Evolutionary conservation across 1,140 invertebrate genomes (phyloP), one percentile per base, ranked within the genome.

Genomic region (Listronotus oregonensis): DNA sequence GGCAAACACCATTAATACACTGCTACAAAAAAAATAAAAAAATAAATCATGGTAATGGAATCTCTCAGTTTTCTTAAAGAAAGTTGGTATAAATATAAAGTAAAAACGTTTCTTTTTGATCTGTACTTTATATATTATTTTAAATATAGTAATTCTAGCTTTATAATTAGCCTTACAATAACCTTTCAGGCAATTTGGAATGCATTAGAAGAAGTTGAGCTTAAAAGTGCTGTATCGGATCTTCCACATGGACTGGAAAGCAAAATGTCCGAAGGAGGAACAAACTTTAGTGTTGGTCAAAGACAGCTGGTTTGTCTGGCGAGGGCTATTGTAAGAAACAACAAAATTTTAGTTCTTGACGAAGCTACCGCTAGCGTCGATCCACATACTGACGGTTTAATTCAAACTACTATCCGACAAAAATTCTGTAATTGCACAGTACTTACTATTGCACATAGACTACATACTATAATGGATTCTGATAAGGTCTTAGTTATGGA

Each of bases 201-300:
- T 70, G 91, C 90, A 0, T 80, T 96, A 21, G 90, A 93, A 71
- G 87, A 92, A 66, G 90, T 90, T 14, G 91, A 86, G 74, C 65
- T 90, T 0, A 90, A 89, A 71, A 80, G 84, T 9, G 78, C 82
- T 0, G 72, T 85, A 49, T 68, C 74, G 0, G 75, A 76, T 39
- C 75, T 78, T 31, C 47, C 69, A 12, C 42, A 46, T 37, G 67
- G 67, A 3, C 70, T 87, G 11, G 75, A 80, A 12, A 80, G 69
- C 31, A 81, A 82, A 17, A 80, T 93, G 11, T 82, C 85, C 51
- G 88, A 92, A 63, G 88, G 88, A 14, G 80, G 78, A 18, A 64
- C 54, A 4, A 80, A 80, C 55, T 77, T 86, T 65, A 88, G 86
- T 62, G 79, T 82, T 37, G 84, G 85, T 7, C 80, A 86, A 70